Conservation (phyloP, 1,140 invertebrate species). For the Coptotermes formosanus region DNA sequence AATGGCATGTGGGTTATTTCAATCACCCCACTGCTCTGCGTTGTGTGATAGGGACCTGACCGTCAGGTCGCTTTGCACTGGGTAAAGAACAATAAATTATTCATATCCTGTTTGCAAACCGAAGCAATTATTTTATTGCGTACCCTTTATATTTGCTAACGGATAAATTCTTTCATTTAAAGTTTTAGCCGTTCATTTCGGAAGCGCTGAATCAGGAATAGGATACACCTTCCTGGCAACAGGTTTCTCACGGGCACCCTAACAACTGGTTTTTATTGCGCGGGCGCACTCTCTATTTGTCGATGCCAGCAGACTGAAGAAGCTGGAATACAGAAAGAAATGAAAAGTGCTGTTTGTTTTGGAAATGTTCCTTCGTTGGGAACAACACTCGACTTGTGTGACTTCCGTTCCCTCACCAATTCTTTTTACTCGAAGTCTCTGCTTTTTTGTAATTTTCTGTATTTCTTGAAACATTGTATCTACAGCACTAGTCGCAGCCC, state of each 20-base stretch:
- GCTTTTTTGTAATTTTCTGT: too few species aligned
- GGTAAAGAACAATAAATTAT: too few species aligned
- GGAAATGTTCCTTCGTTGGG: background rate
- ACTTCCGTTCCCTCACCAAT: background rate
- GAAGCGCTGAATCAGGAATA: background rate
- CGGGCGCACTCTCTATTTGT: background rate
- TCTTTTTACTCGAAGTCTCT: too few species aligned
- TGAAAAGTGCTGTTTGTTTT: background rate
- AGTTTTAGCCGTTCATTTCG: background rate
- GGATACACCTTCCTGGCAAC: background rate
- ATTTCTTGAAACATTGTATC: too few species aligned
- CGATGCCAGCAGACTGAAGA: background rate
- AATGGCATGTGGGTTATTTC: too few species aligned
- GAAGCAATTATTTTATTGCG: too few species aligned
- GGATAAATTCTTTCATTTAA: background rate
- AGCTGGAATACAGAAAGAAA: background rate
- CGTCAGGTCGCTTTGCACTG: too few species aligned
- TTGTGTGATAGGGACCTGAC: too few species aligned
- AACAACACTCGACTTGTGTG: background rate
- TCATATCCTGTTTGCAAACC: too few species aligned
- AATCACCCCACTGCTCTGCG: too few species aligned
- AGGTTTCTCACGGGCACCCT: background rate
- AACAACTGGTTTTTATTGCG: background rate
- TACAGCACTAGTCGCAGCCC: too few species aligned
- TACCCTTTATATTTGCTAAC: too few species aligned